phyloP scores from a whole-genome alignment of 2,888 invertebrate genomes.

The Pristionchus fissidentatus region DNA sequence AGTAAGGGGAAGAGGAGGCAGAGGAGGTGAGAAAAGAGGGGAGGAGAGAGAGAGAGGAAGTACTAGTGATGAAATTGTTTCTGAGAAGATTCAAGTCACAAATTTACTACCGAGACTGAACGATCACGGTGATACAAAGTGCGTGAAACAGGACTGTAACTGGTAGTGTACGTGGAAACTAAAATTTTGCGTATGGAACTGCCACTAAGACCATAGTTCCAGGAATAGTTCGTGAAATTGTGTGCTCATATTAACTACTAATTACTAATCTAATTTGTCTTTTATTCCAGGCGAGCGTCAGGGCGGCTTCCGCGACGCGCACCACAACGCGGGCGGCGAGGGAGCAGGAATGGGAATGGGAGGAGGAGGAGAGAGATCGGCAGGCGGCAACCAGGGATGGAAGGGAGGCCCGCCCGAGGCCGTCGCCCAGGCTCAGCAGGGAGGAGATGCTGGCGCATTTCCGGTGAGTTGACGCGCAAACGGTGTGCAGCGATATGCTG shows the following conservation, averaged over 20 bases:
- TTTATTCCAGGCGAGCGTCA: conserved; percentile 7
- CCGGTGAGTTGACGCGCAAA: conserved; percentile 15
- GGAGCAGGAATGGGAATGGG: not conserved
- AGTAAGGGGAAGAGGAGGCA: conserved; percentile 11
- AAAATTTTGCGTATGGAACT: too few relatives aligned
- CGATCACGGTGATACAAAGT: not conserved
- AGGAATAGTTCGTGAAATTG: too few relatives aligned
- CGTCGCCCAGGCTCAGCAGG: conserved; percentile 5
- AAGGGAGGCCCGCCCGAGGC: conserved; percentile 1
- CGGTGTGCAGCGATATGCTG: too few relatives aligned
- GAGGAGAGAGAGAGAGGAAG: not conserved
- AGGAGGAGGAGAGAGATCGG: not conserved
- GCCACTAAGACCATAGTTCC: too few relatives aligned
- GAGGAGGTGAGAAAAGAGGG: not conserved
- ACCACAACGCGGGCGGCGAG: not conserved
- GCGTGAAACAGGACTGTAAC: not conserved
- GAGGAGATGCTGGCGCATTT: conserved; percentile 34
- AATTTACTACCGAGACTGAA: not conserved
- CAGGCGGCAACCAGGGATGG: not conserved
- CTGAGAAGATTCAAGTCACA: not conserved
- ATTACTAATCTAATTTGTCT: not conserved
- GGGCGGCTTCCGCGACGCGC: not conserved
- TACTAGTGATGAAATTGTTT: not conserved
- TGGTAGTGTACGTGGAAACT: conserved; percentile 14
- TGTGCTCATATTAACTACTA: not conserved